phyloP scores from a whole-genome alignment of 2,888 invertebrate species.

The Salticus scenicus region DNA sequence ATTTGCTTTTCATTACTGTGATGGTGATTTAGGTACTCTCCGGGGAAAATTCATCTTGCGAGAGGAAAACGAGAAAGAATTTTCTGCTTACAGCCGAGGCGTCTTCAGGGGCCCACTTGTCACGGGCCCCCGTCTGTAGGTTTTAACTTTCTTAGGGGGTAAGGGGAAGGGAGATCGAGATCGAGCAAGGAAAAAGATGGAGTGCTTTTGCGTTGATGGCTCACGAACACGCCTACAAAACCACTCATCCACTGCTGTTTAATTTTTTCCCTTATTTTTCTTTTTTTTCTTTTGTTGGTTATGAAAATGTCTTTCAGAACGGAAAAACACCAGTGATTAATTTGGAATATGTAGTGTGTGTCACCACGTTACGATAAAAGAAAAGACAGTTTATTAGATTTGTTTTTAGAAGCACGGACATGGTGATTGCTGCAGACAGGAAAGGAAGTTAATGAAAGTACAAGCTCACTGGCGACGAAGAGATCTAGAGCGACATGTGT shows the following conservation, averaged over 20 bases:
- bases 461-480: not conserved
- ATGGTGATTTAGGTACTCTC: not conserved
- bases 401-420: not conserved
- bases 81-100: slow-evolving; percentile 4
- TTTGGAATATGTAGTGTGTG: slow-evolving; percentile 12
- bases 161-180: not conserved
- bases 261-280: not conserved
- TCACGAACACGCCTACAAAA: slow-evolving; percentile 10
- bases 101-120: slow-evolving; percentile 5
- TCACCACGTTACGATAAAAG: slow-evolving; percentile 4
- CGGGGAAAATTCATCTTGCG: not conserved
- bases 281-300: not conserved
- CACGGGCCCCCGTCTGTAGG: slow-evolving; percentile 6
- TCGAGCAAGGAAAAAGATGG: slow-evolving; percentile 11
- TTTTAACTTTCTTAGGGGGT: slow-evolving; percentile 8
- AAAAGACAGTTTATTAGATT: not conserved
- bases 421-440: not conserved
- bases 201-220: slow-evolving; percentile 18
- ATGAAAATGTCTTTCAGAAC: not conserved
- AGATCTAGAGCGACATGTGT: not conserved
- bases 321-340: slow-evolving; percentile 6
- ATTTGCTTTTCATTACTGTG: not conserved
- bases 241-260: not conserved
- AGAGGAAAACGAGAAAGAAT: not conserved
- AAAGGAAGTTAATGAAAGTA: not conserved